Conservation (phyloP, 2,797 vertebrate genomes). For the Rhincodon typus region DNA sequence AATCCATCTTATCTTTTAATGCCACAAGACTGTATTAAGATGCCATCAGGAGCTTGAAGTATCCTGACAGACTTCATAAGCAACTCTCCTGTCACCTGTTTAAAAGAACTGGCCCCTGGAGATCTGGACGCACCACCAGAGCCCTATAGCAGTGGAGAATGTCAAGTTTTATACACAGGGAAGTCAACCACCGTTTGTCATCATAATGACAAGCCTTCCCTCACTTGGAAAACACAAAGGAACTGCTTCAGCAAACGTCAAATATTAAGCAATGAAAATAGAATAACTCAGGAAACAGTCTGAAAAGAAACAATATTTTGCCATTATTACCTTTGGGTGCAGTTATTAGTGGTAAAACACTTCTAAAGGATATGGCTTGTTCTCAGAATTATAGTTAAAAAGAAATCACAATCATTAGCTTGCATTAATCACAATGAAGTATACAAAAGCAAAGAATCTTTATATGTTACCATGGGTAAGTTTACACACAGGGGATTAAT, state of each 20-base stretch:
- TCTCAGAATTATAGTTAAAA: not conserved
- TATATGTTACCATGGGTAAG: not conserved
- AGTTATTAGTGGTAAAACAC: not conserved
- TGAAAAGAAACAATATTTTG: not conserved
- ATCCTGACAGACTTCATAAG: not conserved
- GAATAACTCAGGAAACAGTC: constrained; percentile 26
- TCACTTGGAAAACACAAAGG: not conserved
- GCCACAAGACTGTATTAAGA: not conserved
- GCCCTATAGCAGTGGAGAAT: not conserved
- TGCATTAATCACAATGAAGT: not conserved
- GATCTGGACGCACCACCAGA: not conserved
- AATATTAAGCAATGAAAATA: not conserved
- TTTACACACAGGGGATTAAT: too few relatives aligned
- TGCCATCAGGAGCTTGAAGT: not conserved
- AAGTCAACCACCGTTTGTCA: not conserved
- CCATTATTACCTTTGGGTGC: constrained; percentile 1
- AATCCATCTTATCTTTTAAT: not conserved
- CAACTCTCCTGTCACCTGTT: not conserved
- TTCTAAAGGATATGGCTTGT: not conserved
- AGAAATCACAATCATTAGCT: not conserved
- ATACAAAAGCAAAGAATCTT: not conserved
- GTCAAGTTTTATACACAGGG: not conserved
- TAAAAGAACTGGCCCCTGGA: not conserved
- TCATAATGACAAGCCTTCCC: not conserved
- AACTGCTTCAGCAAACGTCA: not conserved